These are phyloP conservation scores for Physella acuta DNA, from an alignment of 1,140 invertebrate species.

Conservation along the genomic window DNA sequence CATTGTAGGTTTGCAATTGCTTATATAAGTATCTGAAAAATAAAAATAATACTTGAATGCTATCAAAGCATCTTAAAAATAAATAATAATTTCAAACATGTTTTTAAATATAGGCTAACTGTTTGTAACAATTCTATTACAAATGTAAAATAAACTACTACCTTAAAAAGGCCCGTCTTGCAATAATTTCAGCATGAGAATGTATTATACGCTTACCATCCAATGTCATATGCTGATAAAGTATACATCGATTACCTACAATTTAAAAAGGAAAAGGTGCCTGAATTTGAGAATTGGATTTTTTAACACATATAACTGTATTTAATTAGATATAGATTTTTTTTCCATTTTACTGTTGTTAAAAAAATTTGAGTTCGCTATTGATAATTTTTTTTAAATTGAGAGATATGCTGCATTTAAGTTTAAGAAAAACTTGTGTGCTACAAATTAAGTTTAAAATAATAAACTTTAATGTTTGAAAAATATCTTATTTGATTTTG, in stretches of 20 bases:
- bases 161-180: conserved; percentile 56
- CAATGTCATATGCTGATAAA: conserved; percentile 57
- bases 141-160: conserved; percentile 23
- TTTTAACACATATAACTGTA: no score
- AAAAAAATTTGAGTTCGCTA: no score
- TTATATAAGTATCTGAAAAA: conserved; percentile 58
- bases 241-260: conserved; percentile 61
- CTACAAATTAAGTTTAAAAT: no score
- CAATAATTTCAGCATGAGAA: conserved; percentile 58
- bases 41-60: not conserved
- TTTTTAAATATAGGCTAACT: not conserved
- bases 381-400: no score
- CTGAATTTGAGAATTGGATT: no score
- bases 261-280: no score
- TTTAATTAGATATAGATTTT: no score
- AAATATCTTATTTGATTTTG: not conserved
- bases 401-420: no score
- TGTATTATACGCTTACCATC: conserved; percentile 59
- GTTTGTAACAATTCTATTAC: not conserved
- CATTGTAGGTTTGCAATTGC: conserved; percentile 52
- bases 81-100: not conserved
- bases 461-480: not conserved
- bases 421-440: no score
- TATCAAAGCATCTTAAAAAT: not conserved
- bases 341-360: no score